Percentiles rank a stretch among this genome's conserved stretches.
Conservation (phyloP, 2,888 invertebrate genomes). For the Anorthoa munda region DNA sequence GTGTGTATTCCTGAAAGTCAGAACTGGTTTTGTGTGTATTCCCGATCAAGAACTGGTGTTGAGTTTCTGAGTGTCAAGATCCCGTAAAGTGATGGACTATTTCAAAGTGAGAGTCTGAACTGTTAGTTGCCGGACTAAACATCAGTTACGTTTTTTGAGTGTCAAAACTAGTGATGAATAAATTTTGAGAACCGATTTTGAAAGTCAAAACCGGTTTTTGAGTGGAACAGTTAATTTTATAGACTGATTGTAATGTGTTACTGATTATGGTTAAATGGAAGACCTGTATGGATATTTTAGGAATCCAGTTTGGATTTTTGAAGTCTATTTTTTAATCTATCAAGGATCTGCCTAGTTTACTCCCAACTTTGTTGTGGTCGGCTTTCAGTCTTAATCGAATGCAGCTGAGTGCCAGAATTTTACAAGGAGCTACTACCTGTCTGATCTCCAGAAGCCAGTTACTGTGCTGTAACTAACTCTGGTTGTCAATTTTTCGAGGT, state of each 20-base stretch:
- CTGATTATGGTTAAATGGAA: background rate
- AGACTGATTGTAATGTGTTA: slow-evolving; percentile 31
- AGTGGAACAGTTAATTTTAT: background rate
- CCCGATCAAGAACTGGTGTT: background rate
- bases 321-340: background rate
- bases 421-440: slow-evolving; percentile 1
- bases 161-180: slow-evolving; percentile 9
- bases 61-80: background rate
- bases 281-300: background rate
- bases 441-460: background rate
- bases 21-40: slow-evolving; percentile 17
- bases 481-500: background rate
- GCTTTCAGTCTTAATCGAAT: background rate
- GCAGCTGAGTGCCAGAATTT: background rate
- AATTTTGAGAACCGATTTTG: background rate
- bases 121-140: background rate
- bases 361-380: background rate
- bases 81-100: background rate
- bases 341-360: background rate
- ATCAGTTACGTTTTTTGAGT: background rate
- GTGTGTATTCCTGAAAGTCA: background rate
- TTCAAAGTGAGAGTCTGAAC: background rate
- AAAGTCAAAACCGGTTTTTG: background rate
- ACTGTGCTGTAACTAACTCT: background rate
- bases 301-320: slow-evolving; percentile 17